A percentile compares a stretch with the other conserved stretches of the same genome.
These are phyloP conservation scores for Trichogramma pretiosum DNA, from an alignment of 1,140 invertebrate genomes.

Conservation along the genomic window DNA sequence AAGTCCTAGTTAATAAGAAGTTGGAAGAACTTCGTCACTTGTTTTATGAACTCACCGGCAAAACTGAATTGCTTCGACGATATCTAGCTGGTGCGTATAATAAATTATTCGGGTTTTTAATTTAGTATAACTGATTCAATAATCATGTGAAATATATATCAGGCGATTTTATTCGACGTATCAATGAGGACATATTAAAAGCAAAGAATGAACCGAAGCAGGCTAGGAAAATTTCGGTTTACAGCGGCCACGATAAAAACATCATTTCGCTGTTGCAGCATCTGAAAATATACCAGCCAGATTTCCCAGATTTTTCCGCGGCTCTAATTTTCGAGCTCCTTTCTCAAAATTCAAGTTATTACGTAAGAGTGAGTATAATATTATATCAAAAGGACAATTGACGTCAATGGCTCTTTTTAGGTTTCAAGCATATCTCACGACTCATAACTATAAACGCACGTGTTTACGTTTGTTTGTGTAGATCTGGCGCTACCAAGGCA, in stretches of 20 bases:
- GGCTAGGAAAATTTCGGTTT: not conserved
- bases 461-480: not conserved
- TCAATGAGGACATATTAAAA: too few species aligned
- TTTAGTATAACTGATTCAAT: too few species aligned
- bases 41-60: not conserved
- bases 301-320: slow-evolving; percentile 6
- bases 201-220: not conserved
- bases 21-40: not conserved
- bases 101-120: too few species aligned
- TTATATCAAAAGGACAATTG: not conserved
- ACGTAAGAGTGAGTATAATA: slow-evolving; percentile 7
- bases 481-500: slow-evolving; percentile 7
- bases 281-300: not conserved
- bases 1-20: not conserved
- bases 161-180: too few species aligned
- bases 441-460: too few species aligned
- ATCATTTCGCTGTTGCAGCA: not conserved
- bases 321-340: slow-evolving; percentile 9
- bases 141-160: too few species aligned
- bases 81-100: not conserved
- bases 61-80: not conserved
- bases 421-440: too few species aligned
- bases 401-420: not conserved
- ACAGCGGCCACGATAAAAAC: slow-evolving; percentile 12
- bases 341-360: not conserved